Evolutionary conservation across 2,113 vertebrate genomes (phyloP), one percentile per base, ranked within the genome.

Genomic region (Eleginops maclovinus): DNA sequence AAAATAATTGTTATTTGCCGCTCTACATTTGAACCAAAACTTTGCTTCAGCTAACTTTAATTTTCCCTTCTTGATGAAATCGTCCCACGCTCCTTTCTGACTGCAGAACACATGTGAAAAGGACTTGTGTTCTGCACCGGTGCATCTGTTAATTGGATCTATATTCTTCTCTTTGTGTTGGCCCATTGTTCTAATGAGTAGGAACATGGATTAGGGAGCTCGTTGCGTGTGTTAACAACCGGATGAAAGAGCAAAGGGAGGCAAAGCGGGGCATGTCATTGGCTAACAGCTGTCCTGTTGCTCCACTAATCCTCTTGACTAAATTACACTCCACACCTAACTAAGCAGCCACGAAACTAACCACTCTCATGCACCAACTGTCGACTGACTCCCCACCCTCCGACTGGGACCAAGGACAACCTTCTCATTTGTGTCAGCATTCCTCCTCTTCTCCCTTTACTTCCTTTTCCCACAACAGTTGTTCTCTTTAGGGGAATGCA

Each of bases 251-350:
- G 83, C 80, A 86, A 82, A 86, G 83, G 82, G 82, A 90, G 86
- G 81, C 77, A 66, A 87, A 90, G 86, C 65, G 76, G 68, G 79
- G 85, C 86, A 93, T 87, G 91, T 93, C 91, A 93, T 93, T 93
- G 85, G 85, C 87, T 66, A 91, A 93, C 92, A 94, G 91, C 92
- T 93, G 93, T 91, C 90, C 92, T 86, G 87, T 93, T 87, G 90
- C 91, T 91, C 91, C 44, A 85, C 91, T 93, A 92, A 94, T 93
- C 91, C 93, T 90, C 88, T 92, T 89, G 88, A 92, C 92, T 91
- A 93, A 93, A 93, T 93, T 94, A 93, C 92, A 89, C 90, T 90
- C 87, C 92, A 88, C 90, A 93, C 89, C 92, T 91, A 93, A 93
- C 90, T 87, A 91, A 91, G 92, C 89, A 84, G 83, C 88, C 88